phyloP scores from a whole-genome alignment of 2,797 vertebrate genomes.

The Sandelia bainsii region DNA sequence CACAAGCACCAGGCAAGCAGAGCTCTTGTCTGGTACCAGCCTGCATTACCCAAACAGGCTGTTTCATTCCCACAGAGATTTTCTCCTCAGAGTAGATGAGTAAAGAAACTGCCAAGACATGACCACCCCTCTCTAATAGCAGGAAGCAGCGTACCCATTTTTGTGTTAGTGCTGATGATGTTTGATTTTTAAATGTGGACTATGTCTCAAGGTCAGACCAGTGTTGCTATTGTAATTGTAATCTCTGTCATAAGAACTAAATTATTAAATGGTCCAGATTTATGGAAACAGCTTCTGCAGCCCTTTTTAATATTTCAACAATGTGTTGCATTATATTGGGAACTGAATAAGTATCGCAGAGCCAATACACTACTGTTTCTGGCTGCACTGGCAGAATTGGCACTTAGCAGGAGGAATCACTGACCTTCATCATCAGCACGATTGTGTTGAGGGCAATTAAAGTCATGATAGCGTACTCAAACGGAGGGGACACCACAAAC shows the following conservation, averaged over 20 bases:
- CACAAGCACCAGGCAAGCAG: not conserved
- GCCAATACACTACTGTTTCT: conserved; percentile 3
- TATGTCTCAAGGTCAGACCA: conserved; percentile 33
- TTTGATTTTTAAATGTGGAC: conserved; percentile 26
- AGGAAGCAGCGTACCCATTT: not conserved
- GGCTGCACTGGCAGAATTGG: conserved; percentile 6
- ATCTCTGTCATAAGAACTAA: conserved; percentile 10
- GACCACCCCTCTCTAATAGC: not conserved
- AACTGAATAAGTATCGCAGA: conserved; percentile 13
- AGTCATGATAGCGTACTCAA: conserved; percentile 98
- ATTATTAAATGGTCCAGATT: conserved; percentile 41
- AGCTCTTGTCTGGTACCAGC: conserved; percentile 17
- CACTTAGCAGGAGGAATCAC: conserved; percentile 36
- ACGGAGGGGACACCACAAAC: conserved; percentile 97
- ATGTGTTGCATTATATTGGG: not conserved
- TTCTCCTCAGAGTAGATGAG: conserved; percentile 18
- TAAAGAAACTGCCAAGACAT: conserved; percentile 25
- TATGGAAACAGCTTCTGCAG: conserved; percentile 21
- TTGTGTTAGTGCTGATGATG: not conserved
- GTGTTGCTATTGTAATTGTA: not conserved
- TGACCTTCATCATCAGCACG: conserved; percentile 99
- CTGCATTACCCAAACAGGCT: conserved; percentile 4
- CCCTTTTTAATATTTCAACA: conserved; percentile 34
- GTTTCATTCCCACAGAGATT: conserved; percentile 13
- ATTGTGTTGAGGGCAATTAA: conserved; percentile 98